Conservation (phyloP, 2,888 invertebrate genomes). For the Diarsia rubi region DNA sequence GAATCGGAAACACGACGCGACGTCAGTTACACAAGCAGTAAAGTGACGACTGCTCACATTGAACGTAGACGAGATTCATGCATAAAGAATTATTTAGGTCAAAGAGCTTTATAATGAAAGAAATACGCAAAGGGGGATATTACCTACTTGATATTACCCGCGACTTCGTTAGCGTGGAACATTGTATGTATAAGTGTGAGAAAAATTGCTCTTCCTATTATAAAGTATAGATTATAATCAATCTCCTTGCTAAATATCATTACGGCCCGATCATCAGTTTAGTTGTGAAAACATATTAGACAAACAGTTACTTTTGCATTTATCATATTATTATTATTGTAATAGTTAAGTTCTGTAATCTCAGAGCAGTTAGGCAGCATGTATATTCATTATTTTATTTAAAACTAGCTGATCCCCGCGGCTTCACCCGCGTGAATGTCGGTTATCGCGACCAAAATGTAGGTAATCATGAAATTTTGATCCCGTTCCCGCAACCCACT, state of each 20-base stretch:
- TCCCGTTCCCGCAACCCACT: no score
- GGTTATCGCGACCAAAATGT: no score
- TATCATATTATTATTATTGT: no score
- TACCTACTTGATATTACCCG: neutral
- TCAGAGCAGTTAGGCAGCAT: neutral
- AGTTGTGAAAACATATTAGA: neutral
- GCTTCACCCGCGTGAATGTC: no score
- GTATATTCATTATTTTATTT: neutral
- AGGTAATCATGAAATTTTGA: no score
- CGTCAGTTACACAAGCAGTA: slow-evolving; percentile 30
- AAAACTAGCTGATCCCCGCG: no score
- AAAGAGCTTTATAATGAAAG: neutral
- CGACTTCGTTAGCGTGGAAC: neutral
- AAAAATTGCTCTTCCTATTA: no score
- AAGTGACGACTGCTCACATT: slow-evolving; percentile 5
- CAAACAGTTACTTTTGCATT: neutral
- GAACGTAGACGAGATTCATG: neutral
- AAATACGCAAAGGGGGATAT: neutral
- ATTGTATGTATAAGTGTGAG: neutral
- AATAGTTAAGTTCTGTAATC: no score
- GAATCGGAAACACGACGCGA: slow-evolving; percentile 20
- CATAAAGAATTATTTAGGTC: slow-evolving; percentile 5
- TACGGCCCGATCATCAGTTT: no score
- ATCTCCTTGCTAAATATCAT: neutral
- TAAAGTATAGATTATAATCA: no score